Base-by-base conservation (phyloP, 2,888 invertebrate genomes). In the Anorthoa munda region DNA sequence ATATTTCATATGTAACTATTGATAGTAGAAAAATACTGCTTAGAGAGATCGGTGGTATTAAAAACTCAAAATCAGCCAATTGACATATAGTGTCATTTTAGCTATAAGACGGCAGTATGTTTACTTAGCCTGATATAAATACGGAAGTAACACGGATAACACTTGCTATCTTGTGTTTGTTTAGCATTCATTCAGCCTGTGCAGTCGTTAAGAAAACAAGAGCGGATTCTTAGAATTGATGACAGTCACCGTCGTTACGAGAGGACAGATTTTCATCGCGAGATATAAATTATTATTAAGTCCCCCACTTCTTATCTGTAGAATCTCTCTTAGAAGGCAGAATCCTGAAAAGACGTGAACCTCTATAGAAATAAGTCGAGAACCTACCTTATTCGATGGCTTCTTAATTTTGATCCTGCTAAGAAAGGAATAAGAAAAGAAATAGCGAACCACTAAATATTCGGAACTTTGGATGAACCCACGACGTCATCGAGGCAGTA, bases 121-220 rank as follows among this genome's bases (percentile, higher is more conserved):
- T 78, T 79, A 61, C n/a, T 68, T 61, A 65, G 39, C 4, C 45
- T 55, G 55, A 65, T 74, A 65, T 81, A 46, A 67, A 68, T 79
- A 72, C 61, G 75, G 75, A 79, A 82, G 83, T 77, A 72, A 80
- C 56, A 59, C 55, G 45, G 82, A 77, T 77, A 81, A 70, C 64
- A 65, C 53, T 67, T 59, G 67, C 2, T 68, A 68, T 75, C 79
- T 59, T 55, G 26, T 70, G 64, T 74, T 77, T 77, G 31, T 45
- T 55, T 66, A 56, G 68, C 75, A 59, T 79, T 79, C 71, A 82
- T 81, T 81, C 67, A 82, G 50, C 13, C 18, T 51, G 31, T 72
- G 21, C 50, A 26, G 50, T 51, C 45, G 26, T 75, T 46, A 67
- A 5, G 53, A 76, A 75, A 68, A 68, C 39, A 66, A 66, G 31